Evolutionary conservation across 2,113 vertebrate genomes (phyloP), one percentile per base, ranked within the genome.

Genomic region (Mugil cephalus): DNA sequence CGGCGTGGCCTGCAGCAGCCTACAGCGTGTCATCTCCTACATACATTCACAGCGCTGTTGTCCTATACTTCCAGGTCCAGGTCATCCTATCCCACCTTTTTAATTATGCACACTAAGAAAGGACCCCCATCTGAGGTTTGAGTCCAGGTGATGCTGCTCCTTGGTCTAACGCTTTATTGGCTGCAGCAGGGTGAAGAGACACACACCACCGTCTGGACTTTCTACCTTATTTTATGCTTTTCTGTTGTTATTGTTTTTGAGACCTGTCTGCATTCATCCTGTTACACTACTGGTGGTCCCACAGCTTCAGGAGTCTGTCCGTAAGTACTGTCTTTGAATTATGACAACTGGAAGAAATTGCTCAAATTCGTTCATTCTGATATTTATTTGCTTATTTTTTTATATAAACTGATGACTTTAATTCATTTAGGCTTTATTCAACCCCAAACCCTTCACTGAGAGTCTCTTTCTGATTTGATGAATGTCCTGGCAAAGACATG

Each of bases 81-180:
- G 93, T 91, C 84, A 94, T 71, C 62, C 83, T 85, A 94, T 91
- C 90, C 87, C 67, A 60, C 79, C 56, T 70, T 71, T 87, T 94
- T 82, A 94, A 94, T 94, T 92, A 94, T 94, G 92, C 83, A 93
- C 74, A 82, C 46, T 76, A 83, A 79, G 82, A 92, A 30, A 87
- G 89, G 87, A 65, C 89, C 91, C 87, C 91, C 67, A 80, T 89
- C 83, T 82, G 88, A 89, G 88, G 70, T 87, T 66, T 85, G 71
- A 61, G 59, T 82, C 87, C 74, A 83, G 82, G 63, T 77, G 77
- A 70, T 74, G 80, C 60, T 83, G 86, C 85, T 90, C 54, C 86
- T 89, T 81, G 72, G 74, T 68, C 68, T 69, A 63, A 66, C 75
- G 77, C 66, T 82, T 82, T 56, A 86, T 56, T 82, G 38, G 50